A percentile compares a stretch with the other conserved stretches of the same genome.
Conservation (phyloP, 2,113 vertebrate genomes). For the Hyperopisus bebe region DNA sequence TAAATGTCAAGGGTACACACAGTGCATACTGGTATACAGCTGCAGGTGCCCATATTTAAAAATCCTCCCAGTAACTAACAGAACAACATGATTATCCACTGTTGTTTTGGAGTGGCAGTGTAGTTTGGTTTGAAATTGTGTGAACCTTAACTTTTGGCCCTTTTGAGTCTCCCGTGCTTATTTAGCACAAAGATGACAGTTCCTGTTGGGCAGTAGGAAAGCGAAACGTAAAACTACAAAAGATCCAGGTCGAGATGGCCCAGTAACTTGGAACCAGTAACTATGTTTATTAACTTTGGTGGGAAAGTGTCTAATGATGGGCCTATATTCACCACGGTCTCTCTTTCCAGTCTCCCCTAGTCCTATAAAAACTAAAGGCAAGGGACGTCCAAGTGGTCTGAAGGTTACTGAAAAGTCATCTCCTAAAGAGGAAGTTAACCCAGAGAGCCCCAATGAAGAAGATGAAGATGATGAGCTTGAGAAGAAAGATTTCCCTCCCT, state of each 20-base stretch:
- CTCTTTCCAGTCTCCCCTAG: constrained; percentile 82
- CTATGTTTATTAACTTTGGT: neutral
- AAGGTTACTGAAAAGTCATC: constrained; percentile 91
- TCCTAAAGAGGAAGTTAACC: constrained; percentile 81
- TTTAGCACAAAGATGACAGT: neutral
- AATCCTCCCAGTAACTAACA: neutral
- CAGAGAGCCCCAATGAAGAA: constrained; percentile 72
- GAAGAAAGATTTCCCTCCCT: constrained; percentile 75
- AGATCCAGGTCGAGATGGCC: neutral
- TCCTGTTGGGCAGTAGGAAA: neutral
- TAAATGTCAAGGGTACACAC: neutral
- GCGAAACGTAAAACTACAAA: neutral
- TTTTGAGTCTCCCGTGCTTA: neutral
- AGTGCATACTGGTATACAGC: neutral
- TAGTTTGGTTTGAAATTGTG: neutral
- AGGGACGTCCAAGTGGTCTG: constrained; percentile 84
- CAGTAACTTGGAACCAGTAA: neutral
- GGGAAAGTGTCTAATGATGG: neutral
- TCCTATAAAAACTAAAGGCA: constrained; percentile 95
- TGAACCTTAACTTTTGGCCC: neutral
- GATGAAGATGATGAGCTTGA: constrained; percentile 72
- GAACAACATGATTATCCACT: neutral
- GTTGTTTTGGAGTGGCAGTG: neutral
- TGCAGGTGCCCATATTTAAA: neutral
- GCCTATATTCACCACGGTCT: neutral